Evolutionary conservation across 2,888 invertebrate genomes (phyloP).

Genomic region (Acrobasis repandana): DNA sequence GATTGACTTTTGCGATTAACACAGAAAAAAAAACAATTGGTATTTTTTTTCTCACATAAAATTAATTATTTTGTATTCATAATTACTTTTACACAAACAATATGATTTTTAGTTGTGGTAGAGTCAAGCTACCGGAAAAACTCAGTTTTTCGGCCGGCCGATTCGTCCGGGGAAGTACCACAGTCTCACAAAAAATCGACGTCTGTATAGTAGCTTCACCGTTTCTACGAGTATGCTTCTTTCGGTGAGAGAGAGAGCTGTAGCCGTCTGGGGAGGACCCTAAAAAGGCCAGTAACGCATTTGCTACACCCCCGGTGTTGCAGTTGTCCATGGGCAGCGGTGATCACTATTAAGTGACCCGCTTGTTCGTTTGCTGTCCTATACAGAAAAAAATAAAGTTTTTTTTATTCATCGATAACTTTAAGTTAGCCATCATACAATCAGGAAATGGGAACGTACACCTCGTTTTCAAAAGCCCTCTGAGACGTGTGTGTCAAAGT

Average conservation of each 20-base stretch:
- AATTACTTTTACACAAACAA: background rate
- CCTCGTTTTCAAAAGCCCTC: constrained; percentile 61
- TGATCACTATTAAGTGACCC: too few relatives aligned
- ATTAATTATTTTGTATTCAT: too few relatives aligned
- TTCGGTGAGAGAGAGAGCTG: background rate
- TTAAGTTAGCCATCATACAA: background rate
- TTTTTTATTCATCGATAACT: background rate
- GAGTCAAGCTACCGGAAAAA: background rate
- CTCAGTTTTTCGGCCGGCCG: background rate
- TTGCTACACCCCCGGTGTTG: too few relatives aligned
- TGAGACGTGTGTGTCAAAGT: constrained; percentile 72
- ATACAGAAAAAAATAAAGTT: too few relatives aligned
- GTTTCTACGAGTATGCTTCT: too few relatives aligned
- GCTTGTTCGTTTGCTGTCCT: background rate
- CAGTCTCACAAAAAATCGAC: background rate
- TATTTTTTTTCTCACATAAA: too few relatives aligned
- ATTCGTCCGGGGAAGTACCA: background rate
- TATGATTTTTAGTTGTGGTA: background rate
- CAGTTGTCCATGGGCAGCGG: too few relatives aligned
- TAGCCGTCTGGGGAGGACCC: background rate
- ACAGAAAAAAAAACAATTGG: too few relatives aligned
- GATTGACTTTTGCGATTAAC: too few relatives aligned
- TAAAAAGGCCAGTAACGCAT: too few relatives aligned
- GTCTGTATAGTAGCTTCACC: too few relatives aligned
- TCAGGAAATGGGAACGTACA: constrained; percentile 49